Conservation (phyloP, 2,113 vertebrate genomes). For the Meriones unguiculatus region DNA sequence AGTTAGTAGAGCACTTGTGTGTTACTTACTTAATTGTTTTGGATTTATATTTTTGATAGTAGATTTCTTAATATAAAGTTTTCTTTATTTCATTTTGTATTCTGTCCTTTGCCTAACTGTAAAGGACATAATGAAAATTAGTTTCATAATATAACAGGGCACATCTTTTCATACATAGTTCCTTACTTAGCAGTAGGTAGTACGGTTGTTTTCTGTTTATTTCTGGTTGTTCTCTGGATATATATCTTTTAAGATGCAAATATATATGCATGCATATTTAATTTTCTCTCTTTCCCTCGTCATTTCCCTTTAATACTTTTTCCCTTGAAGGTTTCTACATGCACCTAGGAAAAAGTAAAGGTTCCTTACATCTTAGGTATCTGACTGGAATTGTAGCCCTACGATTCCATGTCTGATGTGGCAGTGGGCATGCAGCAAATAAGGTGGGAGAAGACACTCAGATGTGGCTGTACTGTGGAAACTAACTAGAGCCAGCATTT, state of each 20-base stretch:
- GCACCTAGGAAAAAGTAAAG: not conserved
- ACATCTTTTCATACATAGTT: conserved; percentile 26
- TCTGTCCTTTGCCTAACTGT: not conserved
- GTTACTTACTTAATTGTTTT: conserved; percentile 40
- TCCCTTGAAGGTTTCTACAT: conserved; percentile 17
- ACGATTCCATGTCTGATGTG: not conserved
- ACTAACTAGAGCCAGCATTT: not conserved
- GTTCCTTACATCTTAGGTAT: not conserved
- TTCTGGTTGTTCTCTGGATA: not conserved
- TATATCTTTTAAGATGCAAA: conserved; percentile 41
- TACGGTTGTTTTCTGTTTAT: conserved; percentile 15
- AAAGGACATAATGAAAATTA: not conserved
- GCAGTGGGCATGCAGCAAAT: not conserved
- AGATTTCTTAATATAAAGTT: conserved; percentile 38
- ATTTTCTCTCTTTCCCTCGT: not conserved
- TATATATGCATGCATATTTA: not conserved
- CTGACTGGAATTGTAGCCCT: not conserved
- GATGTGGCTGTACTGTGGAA: not conserved
- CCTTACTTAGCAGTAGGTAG: conserved; percentile 14
- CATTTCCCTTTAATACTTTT: conserved; percentile 25
- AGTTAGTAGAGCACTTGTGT: conserved; percentile 26
- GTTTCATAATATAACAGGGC: conserved; percentile 26
- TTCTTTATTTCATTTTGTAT: conserved; percentile 48
- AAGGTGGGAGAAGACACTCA: not conserved
- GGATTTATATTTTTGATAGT: conserved; percentile 50